These are phyloP conservation scores for Cinara cedri DNA, from an alignment of 2,888 invertebrate genomes.

Conservation along the genomic window DNA sequence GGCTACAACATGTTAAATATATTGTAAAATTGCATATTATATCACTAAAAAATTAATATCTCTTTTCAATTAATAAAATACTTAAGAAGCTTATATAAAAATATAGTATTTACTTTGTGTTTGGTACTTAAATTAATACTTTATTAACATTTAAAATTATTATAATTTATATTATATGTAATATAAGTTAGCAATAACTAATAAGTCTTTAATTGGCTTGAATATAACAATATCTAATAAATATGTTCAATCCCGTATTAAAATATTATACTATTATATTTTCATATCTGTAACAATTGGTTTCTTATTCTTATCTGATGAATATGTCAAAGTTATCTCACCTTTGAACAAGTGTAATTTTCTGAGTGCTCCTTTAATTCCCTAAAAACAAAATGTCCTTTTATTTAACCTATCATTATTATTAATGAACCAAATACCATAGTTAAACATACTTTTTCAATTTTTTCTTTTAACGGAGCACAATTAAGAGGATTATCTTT, in stretches of 20 bases:
- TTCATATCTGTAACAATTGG: conserved; percentile 34
- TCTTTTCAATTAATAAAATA: too few relatives aligned
- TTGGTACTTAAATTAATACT: too few relatives aligned
- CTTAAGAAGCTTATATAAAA: too few relatives aligned
- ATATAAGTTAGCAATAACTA: too few relatives aligned
- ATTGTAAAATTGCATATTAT: too few relatives aligned
- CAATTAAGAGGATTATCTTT: conserved; percentile 31
- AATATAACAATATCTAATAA: too few relatives aligned
- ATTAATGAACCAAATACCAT: neutral
- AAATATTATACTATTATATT: conserved; percentile 1
- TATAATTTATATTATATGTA: too few relatives aligned
- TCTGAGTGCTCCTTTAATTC: conserved; percentile 48
- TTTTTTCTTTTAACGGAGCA: conserved; percentile 46
- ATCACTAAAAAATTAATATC: too few relatives aligned
- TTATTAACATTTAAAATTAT: too few relatives aligned
- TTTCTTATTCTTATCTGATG: conserved; percentile 33
- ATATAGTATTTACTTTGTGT: too few relatives aligned
- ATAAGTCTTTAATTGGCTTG: too few relatives aligned
- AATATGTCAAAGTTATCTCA: conserved; percentile 37
- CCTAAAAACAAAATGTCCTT: conserved; percentile 17
- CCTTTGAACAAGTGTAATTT: conserved; percentile 47
- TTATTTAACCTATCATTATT: neutral
- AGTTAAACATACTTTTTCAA: conserved; percentile 41
- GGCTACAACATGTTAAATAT: too few relatives aligned
- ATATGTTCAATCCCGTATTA: neutral